A percentile compares a stretch with the other conserved stretches of the same genome.
These are phyloP conservation scores for Ectropis crepuscularia DNA, from an alignment of 2,888 invertebrate genomes.

Conservation along the genomic window DNA sequence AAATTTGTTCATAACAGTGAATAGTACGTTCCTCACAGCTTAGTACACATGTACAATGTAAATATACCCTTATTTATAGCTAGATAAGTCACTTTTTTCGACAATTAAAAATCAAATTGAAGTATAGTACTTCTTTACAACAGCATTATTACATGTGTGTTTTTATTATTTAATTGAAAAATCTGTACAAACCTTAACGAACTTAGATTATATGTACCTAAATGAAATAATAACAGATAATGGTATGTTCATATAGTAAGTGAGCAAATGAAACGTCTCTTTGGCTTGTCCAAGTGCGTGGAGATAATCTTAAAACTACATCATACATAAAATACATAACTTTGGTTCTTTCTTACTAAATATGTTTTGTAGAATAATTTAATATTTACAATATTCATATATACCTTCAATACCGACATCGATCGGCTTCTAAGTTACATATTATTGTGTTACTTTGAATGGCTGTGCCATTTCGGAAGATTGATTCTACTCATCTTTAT, in stretches of 20 bases:
- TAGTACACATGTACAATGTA: too few species aligned
- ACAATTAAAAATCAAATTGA: too few species aligned
- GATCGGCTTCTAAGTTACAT: too few species aligned
- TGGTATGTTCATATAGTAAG: slow-evolving; percentile 10
- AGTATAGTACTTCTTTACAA: not conserved
- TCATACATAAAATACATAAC: slow-evolving; percentile 5
- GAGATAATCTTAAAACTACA: not conserved
- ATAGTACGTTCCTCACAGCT: too few species aligned
- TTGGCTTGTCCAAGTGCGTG: slow-evolving; percentile 18
- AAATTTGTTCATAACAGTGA: too few species aligned
- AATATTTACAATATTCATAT: slow-evolving; percentile 2
- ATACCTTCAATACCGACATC: too few species aligned
- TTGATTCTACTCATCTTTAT: too few species aligned
- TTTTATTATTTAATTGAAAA: slow-evolving; percentile 10
- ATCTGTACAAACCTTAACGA: slow-evolving; percentile 18
- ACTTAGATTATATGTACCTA: not conserved
- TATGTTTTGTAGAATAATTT: not conserved
- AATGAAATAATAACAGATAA: slow-evolving; percentile 15
- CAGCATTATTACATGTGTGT: not conserved
- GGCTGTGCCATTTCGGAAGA: too few species aligned
- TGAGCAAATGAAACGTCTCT: slow-evolving; percentile 26
- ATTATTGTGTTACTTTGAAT: too few species aligned
- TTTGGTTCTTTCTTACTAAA: slow-evolving; percentile 19
- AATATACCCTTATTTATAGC: too few species aligned
- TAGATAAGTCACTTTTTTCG: too few species aligned